These are phyloP conservation scores for Endotricha flammealis DNA, from an alignment of 2,888 invertebrate genomes.

Conservation along the genomic window DNA sequence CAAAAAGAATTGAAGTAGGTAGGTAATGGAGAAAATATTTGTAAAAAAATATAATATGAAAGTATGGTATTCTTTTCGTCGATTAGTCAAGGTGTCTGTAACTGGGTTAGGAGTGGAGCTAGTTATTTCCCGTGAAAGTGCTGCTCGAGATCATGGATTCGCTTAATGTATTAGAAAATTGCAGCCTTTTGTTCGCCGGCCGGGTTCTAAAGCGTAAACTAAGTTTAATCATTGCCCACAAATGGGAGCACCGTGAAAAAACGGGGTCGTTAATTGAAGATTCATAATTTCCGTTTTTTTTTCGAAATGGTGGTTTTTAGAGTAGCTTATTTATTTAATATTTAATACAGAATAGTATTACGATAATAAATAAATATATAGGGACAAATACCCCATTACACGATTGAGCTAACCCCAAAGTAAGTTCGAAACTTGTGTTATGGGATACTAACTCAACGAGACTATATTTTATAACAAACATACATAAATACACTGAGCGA, in stretches of 20 bases:
- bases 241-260: constrained; percentile 4
- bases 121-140: constrained; percentile 43
- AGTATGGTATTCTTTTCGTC: neutral
- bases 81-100: constrained; percentile 29
- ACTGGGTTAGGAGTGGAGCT: constrained; percentile 32
- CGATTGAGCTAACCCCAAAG: too few relatives aligned
- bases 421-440: too few relatives aligned
- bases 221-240: neutral
- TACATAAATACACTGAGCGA: too few relatives aligned
- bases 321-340: too few relatives aligned
- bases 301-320: too few relatives aligned
- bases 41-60: neutral
- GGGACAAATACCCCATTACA: too few relatives aligned
- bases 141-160: constrained; percentile 21
- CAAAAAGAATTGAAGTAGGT: too few relatives aligned
- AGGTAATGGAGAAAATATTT: neutral
- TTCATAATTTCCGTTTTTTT: too few relatives aligned
- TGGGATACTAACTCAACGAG: too few relatives aligned
- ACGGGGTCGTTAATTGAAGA: constrained; percentile 4
- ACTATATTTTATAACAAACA: too few relatives aligned
- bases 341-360: too few relatives aligned
- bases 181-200: constrained; percentile 13
- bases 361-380: too few relatives aligned
- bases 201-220: constrained; percentile 10
- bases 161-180: constrained; percentile 28